Evolutionary conservation across 2,113 vertebrate genomes (phyloP), one percentile per base, ranked within the genome.

Genomic region (Felis chaus): DNA sequence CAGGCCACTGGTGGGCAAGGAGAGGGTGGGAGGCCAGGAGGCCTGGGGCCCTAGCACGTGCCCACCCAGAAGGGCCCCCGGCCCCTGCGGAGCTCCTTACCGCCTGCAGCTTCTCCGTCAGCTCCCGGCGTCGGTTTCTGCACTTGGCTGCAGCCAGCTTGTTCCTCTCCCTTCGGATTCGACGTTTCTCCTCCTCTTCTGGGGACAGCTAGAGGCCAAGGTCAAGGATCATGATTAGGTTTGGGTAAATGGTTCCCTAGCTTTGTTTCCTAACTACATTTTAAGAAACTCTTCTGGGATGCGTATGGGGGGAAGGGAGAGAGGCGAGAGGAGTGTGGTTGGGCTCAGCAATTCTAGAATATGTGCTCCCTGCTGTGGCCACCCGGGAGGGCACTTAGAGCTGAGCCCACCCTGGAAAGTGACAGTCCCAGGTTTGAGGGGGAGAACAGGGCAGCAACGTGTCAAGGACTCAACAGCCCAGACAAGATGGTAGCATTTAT

Each of bases 141-240:
- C 99, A 99, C 98, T 99, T 99, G 89, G 99, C 99, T 4, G 99
- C 99, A 3, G 99, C 99, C 97, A 99, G 98, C 98, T 99, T 99
- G 99, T 99, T 99, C 98, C 99, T 99, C 98, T 99, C 99, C 95
- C 99, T 99, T 97, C 99, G 99, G 98, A 99, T 99, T 94, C 99
- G 99, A 96, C 99, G 98, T 95, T 99, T 99, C 99, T 99, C 99
- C 96, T 99, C 99, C 98, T 99, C 99, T 97, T 99, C 99, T 0
- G 99, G 99, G n/a, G 99, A 99, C 95, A 99, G 99, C 99, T 99
- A 94, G 73, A 86, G 41, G 73, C 68, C 95, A 95, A 91, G 81
- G 94, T n/a, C 21, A 21, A 97, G 68, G n/a, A 36, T 12, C 81
- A 23, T 0, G 21, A 83, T 95, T 61, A 95, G 91, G 94, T 36